Evolutionary conservation across 2,797 vertebrate species (phyloP).

Genomic region (Helarctos malayanus): DNA sequence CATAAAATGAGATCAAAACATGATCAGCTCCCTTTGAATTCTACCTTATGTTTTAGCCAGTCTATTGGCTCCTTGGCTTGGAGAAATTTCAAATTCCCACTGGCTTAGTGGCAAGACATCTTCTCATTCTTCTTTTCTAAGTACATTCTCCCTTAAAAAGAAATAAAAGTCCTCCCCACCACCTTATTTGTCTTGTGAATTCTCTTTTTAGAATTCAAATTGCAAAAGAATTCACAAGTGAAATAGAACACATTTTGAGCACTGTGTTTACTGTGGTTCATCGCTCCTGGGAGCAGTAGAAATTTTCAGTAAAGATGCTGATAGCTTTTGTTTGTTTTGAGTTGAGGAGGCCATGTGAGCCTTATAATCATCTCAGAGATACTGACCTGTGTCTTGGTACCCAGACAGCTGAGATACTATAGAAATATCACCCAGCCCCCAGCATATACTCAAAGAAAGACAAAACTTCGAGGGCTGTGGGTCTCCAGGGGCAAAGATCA

Average conservation of each 20-base stretch:
- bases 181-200: conserved; percentile 17
- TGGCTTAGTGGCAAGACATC: conserved; percentile 46
- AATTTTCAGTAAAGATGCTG: conserved; percentile 36
- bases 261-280: conserved; percentile 48
- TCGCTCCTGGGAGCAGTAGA: conserved; percentile 56
- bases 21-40: conserved; percentile 75
- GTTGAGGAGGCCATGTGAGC: neutral
- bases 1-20: conserved; percentile 77
- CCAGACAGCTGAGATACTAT: conserved; percentile 48
- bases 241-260: conserved; percentile 45
- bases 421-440: conserved; percentile 57
- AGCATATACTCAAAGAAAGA: neutral
- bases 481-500: fast-evolving
- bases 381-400: neutral
- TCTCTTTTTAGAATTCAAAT: conserved; percentile 62
- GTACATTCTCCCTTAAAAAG: conserved; percentile 13
- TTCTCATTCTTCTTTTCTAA: conserved; percentile 65
- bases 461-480: neutral
- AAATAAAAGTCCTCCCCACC: neutral
- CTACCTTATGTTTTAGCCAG: conserved; percentile 79
- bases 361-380: neutral
- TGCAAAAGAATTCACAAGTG: neutral
- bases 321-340: conserved; percentile 35
- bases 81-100: conserved; percentile 71
- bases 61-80: neutral